Conservation (phyloP, 2,113 vertebrate genomes). For the human (Homo sapiens) region DNA sequence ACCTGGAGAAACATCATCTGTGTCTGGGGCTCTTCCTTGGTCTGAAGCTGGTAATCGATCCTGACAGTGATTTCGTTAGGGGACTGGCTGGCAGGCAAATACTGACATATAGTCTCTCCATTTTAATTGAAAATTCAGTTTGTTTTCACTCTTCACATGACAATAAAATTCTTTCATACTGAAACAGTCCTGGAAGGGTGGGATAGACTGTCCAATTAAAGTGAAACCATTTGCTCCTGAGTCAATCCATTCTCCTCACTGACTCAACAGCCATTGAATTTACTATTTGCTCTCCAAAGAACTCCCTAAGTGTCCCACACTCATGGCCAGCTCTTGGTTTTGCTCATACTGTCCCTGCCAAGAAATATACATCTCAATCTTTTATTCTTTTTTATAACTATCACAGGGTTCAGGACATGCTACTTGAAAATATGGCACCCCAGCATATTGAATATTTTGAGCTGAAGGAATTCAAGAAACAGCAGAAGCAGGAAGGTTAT, state of each 20-base stretch:
- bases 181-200: background rate
- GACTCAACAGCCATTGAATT: background rate
- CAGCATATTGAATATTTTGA: background rate
- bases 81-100: background rate
- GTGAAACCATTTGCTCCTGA: background rate
- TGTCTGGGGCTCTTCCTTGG: background rate
- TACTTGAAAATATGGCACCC: background rate
- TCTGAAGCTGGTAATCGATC: background rate
- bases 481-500: background rate
- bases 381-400: background rate
- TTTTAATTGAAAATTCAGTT: background rate
- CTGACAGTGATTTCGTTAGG: background rate
- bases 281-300: background rate
- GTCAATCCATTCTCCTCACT: background rate
- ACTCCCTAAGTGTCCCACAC: fast-evolving
- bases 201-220: background rate
- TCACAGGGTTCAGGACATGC: background rate
- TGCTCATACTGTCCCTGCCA: background rate
- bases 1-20: background rate
- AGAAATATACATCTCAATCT: background rate
- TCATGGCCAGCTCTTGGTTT: background rate
- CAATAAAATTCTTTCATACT: background rate
- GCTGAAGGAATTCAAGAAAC: background rate
- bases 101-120: background rate
- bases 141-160: background rate